These are phyloP conservation scores for Platycnemis pennipes DNA, from an alignment of 2,888 invertebrate species.

Conservation along the genomic window DNA sequence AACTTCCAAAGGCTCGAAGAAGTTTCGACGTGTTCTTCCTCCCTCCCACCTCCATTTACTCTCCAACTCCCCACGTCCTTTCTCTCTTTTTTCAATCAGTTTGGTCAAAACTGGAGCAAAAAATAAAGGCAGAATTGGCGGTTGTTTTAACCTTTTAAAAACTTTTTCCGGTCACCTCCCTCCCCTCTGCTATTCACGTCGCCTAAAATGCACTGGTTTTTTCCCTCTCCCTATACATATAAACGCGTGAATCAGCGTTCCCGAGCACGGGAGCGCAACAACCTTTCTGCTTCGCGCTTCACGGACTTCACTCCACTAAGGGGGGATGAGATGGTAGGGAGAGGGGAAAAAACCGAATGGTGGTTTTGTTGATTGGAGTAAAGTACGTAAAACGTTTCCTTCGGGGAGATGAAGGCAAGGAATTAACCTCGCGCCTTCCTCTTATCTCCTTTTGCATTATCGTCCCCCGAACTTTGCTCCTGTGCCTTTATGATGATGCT, in stretches of 20 bases:
- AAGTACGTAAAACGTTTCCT: slow-evolving; percentile 52
- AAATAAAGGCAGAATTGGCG: background rate
- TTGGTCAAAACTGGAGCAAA: background rate
- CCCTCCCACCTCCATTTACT: too few species aligned
- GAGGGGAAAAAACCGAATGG: slow-evolving; percentile 1
- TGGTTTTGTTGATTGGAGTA: slow-evolving; percentile 38
- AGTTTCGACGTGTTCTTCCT: background rate
- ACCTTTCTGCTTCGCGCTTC: slow-evolving; percentile 49
- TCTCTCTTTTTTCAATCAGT: background rate
- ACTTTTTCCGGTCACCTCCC: background rate
- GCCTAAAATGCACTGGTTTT: background rate
- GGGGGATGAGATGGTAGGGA: background rate
- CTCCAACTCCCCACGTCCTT: background rate
- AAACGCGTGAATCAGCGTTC: slow-evolving; percentile 43
- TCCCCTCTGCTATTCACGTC: background rate
- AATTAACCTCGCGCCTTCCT: background rate
- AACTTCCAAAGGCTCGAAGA: background rate
- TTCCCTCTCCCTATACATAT: background rate
- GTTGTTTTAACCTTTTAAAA: slow-evolving; percentile 34
- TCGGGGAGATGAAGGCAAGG: background rate
- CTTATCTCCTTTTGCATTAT: background rate
- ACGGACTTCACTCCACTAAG: background rate
- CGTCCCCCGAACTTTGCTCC: too few species aligned
- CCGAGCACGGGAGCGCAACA: slow-evolving; percentile 52
- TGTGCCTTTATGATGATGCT: too few species aligned